Percentiles rank a stretch among this genome's conserved stretches.
Conservation (phyloP, 2,797 vertebrate genomes). For the Anguilla marmorata region DNA sequence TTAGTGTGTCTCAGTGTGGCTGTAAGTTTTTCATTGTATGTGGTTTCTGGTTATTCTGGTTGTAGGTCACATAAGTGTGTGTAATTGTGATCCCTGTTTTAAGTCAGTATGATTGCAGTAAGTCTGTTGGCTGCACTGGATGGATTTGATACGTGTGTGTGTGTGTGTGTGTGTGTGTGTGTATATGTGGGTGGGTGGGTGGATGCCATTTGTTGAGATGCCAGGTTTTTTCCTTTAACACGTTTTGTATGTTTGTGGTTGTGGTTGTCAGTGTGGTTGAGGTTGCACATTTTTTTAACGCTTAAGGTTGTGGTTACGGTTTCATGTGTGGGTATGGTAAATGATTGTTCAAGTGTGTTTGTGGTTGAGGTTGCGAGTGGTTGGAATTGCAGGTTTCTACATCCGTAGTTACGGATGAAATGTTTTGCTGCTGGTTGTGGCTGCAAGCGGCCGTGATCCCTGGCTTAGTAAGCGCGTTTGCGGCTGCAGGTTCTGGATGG, state of each 20-base stretch:
- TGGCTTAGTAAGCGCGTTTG: slow-evolving; percentile 72
- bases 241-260: not conserved
- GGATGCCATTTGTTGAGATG: too few species aligned
- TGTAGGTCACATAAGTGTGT: not conserved
- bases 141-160: not conserved
- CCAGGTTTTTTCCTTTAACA: not conserved
- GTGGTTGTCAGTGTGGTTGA: too few species aligned
- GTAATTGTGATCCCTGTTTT: not conserved
- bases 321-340: slow-evolving; percentile 22
- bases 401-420: not conserved
- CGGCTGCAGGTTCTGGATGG: slow-evolving; percentile 85
- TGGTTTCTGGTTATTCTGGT: not conserved
- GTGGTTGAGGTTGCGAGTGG: not conserved
- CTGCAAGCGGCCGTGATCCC: not conserved
- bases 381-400: not conserved
- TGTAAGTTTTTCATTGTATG: not conserved
- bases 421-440: not conserved
- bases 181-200: too few species aligned
- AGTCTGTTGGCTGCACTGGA: not conserved
- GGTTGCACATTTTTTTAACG: not conserved
- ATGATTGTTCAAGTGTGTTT: slow-evolving; percentile 1
- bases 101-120: not conserved
- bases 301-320: not conserved
- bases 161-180: not conserved
- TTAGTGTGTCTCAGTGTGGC: not conserved